phyloP scores from a whole-genome alignment of 2,888 invertebrate genomes.

The Melikaiella ostensackeni region DNA sequence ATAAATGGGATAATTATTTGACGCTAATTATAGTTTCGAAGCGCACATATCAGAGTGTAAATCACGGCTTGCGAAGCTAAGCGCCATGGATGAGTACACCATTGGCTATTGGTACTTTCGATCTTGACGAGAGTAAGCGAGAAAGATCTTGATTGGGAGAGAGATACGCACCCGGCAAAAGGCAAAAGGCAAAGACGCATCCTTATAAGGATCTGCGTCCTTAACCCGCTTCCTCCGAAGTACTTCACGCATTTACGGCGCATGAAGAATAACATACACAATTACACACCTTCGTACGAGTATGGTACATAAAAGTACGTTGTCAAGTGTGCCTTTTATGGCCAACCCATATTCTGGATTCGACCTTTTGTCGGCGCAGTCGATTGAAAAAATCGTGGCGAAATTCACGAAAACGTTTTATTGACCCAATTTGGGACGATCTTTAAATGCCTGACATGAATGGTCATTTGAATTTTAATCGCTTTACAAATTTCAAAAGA shows the following conservation, averaged over 20 bases:
- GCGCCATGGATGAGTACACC: no score
- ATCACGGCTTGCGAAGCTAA: slow-evolving; percentile 42
- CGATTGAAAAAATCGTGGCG: slow-evolving; percentile 26
- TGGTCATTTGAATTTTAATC: no score
- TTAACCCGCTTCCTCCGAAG: slow-evolving; percentile 74
- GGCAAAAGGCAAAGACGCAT: slow-evolving; percentile 67
- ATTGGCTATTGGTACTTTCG: slow-evolving; percentile 49
- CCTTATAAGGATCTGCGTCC: slow-evolving; percentile 76
- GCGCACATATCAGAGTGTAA: slow-evolving; percentile 23
- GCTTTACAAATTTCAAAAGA: no score
- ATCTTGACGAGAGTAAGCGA: slow-evolving; percentile 53
- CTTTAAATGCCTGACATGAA: not conserved
- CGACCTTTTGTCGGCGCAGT: slow-evolving; percentile 48
- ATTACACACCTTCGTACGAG: slow-evolving; percentile 38
- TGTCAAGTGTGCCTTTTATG: slow-evolving; percentile 68
- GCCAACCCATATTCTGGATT: slow-evolving; percentile 66
- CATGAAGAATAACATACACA: slow-evolving; percentile 34
- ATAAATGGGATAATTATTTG: slow-evolving; percentile 37
- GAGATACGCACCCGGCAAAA: slow-evolving; percentile 47
- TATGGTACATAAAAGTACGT: slow-evolving; percentile 47
- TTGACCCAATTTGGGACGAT: slow-evolving; percentile 35
- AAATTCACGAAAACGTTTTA: slow-evolving; percentile 6
- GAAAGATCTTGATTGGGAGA: slow-evolving; percentile 50
- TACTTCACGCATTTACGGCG: slow-evolving; percentile 47
- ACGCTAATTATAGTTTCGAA: slow-evolving; percentile 30